A percentile compares a stretch with the other conserved stretches of the same genome.
Conservation (phyloP, 2,888 invertebrate genomes). For the Agonopterix arenella region DNA sequence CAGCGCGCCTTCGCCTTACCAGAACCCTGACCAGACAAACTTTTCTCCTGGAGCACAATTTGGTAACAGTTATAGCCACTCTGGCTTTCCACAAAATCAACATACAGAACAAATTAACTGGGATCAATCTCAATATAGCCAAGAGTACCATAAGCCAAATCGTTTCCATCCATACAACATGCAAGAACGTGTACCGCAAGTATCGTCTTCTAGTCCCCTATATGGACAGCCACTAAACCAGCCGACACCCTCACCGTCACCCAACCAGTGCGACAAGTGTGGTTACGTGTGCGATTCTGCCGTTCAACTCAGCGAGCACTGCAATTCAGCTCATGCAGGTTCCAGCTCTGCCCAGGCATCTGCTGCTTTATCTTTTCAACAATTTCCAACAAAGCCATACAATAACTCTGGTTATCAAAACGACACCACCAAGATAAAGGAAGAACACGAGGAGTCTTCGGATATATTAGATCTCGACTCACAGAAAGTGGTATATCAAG, state of each 20-base stretch:
- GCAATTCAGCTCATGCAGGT: constrained; percentile 80
- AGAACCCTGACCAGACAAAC: constrained; percentile 76
- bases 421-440: constrained; percentile 73
- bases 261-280: constrained; percentile 90
- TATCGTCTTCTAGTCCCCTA: constrained; percentile 72
- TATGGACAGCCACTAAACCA: constrained; percentile 78
- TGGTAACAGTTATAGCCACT: constrained; percentile 67
- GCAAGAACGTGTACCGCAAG: constrained; percentile 72
- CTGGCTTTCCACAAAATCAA: constrained; percentile 69
- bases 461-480: constrained; percentile 93
- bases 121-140: constrained; percentile 66
- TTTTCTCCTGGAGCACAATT: constrained; percentile 75
- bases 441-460: constrained; percentile 83
- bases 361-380: constrained; percentile 70
- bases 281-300: constrained; percentile 87
- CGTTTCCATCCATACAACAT: constrained; percentile 73
- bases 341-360: constrained; percentile 46
- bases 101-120: constrained; percentile 68
- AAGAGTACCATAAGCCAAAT: constrained; percentile 61
- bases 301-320: constrained; percentile 84
- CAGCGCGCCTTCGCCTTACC: constrained; percentile 81
- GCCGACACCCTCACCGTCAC: constrained; percentile 83
- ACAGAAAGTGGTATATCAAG: constrained; percentile 89
- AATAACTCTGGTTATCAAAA: constrained; percentile 61
- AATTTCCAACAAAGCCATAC: constrained; percentile 68